Base-by-base conservation (phyloP, 2,797 vertebrate species). In the Bryconaethiops microstoma region DNA sequence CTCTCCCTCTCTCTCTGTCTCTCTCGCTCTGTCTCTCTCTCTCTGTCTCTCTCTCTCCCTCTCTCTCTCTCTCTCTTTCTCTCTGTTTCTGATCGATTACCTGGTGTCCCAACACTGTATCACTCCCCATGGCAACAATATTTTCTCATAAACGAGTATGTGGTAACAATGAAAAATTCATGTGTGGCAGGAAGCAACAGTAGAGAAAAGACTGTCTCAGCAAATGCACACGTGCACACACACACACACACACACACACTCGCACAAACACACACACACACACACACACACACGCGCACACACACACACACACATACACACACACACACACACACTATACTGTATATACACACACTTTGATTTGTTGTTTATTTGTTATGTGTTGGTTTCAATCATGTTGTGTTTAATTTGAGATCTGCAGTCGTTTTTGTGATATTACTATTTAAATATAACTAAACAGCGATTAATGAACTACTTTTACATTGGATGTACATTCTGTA, bases 91-190 rank as follows among this genome's bases (percentile, higher is more conserved):
- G 54, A 87, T 85, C 59, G 73, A 88, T 76, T 52, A 74, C 80
- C 76, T 79, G 77, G 29, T 79, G 74, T 65, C 63, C 52, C 60
- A 48, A 84, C 86, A 68, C 78, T 76, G 71, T 64, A 79, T 70
- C 52, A 50, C 39, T 73, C 75, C 87, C 83, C 68, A 72, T n/a
- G 84, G 86, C 87, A 80, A 83, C 86, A 88, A 85, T 82, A 84
- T 87, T 87, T 89, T 84, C 87, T 90, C 83, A 74, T 50, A 84
- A 87, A 84, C 83, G 76, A 70, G 76, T 84, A 76, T 85, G 54
- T 81, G 71, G 74, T 60, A n/a, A n/a, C 69, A 68, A 89, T 93
- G 81, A 92, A 92, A 92, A 90, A 90, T 92, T 85, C 78, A 92
- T 89, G 84, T 82, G 76, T 79, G 74, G 75, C 83, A 80, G 76